Base-by-base conservation (phyloP, 1,140 invertebrate species). In the Euglossa dilemma region DNA sequence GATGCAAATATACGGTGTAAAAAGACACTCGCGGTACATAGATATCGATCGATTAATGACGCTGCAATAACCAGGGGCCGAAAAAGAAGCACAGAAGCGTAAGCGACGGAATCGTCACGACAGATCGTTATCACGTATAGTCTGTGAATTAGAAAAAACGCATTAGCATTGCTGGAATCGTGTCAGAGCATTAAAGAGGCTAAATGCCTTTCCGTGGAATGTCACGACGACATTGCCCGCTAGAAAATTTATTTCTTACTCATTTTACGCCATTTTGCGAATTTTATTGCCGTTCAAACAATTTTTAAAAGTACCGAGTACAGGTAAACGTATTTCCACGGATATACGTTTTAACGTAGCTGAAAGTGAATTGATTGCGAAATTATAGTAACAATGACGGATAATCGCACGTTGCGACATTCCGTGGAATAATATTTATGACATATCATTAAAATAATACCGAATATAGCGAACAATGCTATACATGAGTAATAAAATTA, bases 21-120 rank as follows among this genome's bases (percentile, higher is more conserved):
- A 57, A 54, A 61, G 11, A 9, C 20, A 56, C 43, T 52, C 36
- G 66, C 45, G 61, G 20, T 57, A 59, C 45, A 76, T 43, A 52
- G 71, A 76, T 80, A 71, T 64, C 83, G 73, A 85, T 85, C 83
- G 83, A 86, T 85, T 78, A 83, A 79, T 64, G 83, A 85, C 71
- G 47, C 36, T 63, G 76, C 83, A 52, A 79, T 84, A 85, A 75
- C 70, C 64, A 14, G 18, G n/a, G n/a, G 16, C 12, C 66, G 70
- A 52, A 25, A 8, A 36, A 25, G 23, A 73, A 61, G 28, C 25
- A 43, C 16, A 59, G 47, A 25, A 25, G 50, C 61, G 50, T 47
- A 67, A 73, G 61, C 69, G 69, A 28, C 50, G 50, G 7, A 64
- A 74, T 74, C 59, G 28, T 64, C 78, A 9, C 23, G 14, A n/a